These are phyloP conservation scores for Varanus salvator DNA, from an alignment of 2,113 vertebrate species.

Conservation along the genomic window DNA sequence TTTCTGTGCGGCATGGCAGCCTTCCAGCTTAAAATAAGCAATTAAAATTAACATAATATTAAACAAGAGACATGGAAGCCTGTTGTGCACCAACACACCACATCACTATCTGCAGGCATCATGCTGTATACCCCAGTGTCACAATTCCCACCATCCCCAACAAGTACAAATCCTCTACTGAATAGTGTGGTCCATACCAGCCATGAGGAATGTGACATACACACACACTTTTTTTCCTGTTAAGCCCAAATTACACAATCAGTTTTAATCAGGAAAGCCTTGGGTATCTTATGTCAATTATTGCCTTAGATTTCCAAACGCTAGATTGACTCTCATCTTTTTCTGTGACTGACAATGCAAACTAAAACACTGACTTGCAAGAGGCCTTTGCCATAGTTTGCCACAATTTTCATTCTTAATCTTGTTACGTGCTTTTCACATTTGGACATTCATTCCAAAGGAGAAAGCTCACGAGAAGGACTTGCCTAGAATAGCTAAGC, in stretches of 20 bases:
- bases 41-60: too few relatives aligned
- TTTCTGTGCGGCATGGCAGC: not conserved
- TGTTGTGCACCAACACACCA: too few relatives aligned
- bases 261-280: not conserved
- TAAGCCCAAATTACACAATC: not conserved
- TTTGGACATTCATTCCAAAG: constrained; percentile 68
- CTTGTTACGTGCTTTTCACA: constrained; percentile 73
- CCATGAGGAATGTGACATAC: not conserved
- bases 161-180: too few relatives aligned
- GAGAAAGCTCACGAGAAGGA: constrained; percentile 60
- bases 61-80: too few relatives aligned
- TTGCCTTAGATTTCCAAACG: not conserved
- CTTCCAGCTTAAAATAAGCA: too few relatives aligned
- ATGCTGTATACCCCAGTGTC: too few relatives aligned
- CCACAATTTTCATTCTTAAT: constrained; percentile 83
- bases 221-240: not conserved
- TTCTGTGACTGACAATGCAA: not conserved
- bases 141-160: not conserved
- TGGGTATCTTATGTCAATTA: not conserved
- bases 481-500: constrained; percentile 72
- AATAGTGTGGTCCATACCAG: too few relatives aligned
- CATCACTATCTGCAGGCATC: too few relatives aligned
- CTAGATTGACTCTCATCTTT: not conserved
- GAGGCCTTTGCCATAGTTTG: constrained; percentile 75
- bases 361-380: constrained; percentile 24